phyloP scores from a whole-genome alignment of 2,113 vertebrate genomes.

The Chloropsis hardwickii region DNA sequence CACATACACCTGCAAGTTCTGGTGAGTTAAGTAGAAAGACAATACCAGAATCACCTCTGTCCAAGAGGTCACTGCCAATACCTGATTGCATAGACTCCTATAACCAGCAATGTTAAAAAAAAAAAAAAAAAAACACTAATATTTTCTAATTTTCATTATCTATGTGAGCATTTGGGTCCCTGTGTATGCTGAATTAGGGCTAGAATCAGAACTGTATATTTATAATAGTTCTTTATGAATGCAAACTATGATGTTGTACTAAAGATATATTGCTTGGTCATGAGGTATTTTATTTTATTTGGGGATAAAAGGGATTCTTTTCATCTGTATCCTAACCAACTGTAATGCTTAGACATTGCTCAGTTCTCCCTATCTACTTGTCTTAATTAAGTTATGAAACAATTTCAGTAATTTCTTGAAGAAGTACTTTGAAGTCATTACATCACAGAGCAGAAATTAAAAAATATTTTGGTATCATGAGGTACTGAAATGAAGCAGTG shows the following conservation, averaged over 20 bases:
- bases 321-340: not conserved
- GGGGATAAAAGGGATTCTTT: not conserved
- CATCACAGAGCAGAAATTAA: not conserved
- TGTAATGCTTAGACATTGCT: not conserved
- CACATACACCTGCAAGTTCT: not conserved
- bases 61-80: not conserved
- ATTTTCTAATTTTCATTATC: not conserved
- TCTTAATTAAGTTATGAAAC: not conserved
- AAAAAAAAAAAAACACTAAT: rapidly evolving
- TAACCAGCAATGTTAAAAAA: not conserved
- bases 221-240: not conserved
- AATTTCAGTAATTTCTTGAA: not conserved
- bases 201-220: not conserved
- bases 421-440: not conserved
- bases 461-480: not conserved
- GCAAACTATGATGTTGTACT: not conserved
- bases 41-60: not conserved
- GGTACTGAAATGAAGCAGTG: not conserved
- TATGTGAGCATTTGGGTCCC: not conserved
- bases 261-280: not conserved
- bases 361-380: not conserved
- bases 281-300: not conserved
- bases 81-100: not conserved
- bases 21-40: not conserved
- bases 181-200: not conserved